Evolutionary conservation across 2,888 invertebrate species (phyloP), one percentile per base, ranked within the genome.

Genomic region (Dimorphilus gyrociliatus): DNA sequence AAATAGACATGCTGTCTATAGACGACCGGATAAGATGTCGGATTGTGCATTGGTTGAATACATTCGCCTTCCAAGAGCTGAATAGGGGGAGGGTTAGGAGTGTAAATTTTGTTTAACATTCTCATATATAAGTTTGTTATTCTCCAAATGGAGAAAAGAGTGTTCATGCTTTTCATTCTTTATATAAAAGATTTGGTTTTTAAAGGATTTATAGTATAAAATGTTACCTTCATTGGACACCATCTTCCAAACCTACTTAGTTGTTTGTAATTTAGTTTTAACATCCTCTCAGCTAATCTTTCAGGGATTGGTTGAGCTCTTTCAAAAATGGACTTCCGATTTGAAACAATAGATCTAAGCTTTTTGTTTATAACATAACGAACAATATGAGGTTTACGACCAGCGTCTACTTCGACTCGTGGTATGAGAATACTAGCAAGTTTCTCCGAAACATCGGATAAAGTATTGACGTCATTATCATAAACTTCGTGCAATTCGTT

Each of bases 161-260:
- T n/a, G n/a, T n/a, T n/a, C n/a, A n/a, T n/a, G n/a, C n/a, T n/a
- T n/a, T n/a, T n/a, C n/a, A n/a, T n/a, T n/a, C n/a, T n/a, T n/a
- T n/a, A n/a, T n/a, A n/a, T n/a, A n/a, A n/a, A n/a, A n/a, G n/a
- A n/a, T n/a, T n/a, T n/a, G n/a, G n/a, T n/a, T n/a, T n/a, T n/a
- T n/a, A n/a, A n/a, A n/a, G n/a, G n/a, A 28, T 6, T 29, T 10
- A 16, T 4, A 30, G 4, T 6, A 18, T 12, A 5, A 16, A 21
- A 17, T 32, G 39, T 32, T 34, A 62, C 60, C 45, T 44, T 44
- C 3, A 63, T 57, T 16, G 63, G 63, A 40, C 60, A 60, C 60
- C 61, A 63, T 30, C 53, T 39, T 7, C 60, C 60, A 41, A 63
- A 63, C 32, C 58, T 40, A 33, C 61, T 61, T 10, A 53, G 53